These are phyloP conservation scores for Pecten maximus DNA, from an alignment of 2,888 invertebrate genomes.

Conservation along the genomic window DNA sequence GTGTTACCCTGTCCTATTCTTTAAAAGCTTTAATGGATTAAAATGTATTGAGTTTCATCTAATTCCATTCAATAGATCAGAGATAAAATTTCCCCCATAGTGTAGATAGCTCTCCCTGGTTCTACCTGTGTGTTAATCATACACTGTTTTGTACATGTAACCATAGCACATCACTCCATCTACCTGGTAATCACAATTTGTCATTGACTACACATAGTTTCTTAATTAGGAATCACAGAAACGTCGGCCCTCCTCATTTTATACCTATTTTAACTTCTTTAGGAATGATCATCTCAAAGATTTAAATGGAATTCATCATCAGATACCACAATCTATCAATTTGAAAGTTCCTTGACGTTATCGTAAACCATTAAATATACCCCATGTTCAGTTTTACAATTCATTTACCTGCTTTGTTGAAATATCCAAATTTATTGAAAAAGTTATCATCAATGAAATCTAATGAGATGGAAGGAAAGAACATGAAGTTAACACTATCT, in stretches of 20 bases:
- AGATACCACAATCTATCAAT: no score
- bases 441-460: background rate
- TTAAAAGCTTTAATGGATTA: background rate
- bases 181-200: no score
- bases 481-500: conserved; percentile 9
- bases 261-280: background rate
- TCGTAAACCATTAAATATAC: background rate
- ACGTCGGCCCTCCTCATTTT: no score
- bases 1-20: no score
- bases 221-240: no score
- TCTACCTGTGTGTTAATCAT: background rate
- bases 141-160: background rate
- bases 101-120: background rate
- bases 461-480: background rate
- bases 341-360: no score
- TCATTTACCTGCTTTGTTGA: conserved; percentile 17
- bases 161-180: background rate
- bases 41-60: background rate
- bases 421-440: background rate
- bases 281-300: background rate
- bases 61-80: background rate
- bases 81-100: background rate
- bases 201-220: no score
- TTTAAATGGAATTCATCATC: background rate
- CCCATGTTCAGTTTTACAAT: background rate